phyloP scores from a whole-genome alignment of 2,888 invertebrate species.

The Epinotia brunnichana region DNA sequence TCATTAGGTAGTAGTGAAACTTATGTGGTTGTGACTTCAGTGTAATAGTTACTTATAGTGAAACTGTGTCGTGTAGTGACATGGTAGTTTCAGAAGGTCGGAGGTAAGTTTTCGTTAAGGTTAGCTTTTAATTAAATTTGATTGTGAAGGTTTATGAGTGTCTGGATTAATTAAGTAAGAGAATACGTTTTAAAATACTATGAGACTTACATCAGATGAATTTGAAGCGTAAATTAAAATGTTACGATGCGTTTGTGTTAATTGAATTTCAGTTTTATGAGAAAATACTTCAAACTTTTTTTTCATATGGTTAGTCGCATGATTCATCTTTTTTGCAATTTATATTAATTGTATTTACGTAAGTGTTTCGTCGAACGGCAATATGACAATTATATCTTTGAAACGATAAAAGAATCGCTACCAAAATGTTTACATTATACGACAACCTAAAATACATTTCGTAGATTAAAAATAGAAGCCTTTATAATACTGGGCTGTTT shows the following conservation, averaged over 20 bases:
- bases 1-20: conserved; percentile 26
- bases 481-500: conserved; percentile 24
- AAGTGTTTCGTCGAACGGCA: too few relatives aligned
- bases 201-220: neutral
- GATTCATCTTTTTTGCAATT: too few relatives aligned
- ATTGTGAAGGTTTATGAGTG: neutral
- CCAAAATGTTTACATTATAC: neutral
- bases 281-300: neutral
- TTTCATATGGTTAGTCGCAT: neutral
- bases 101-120: conserved; percentile 26
- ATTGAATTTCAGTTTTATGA: neutral
- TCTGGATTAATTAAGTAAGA: conserved; percentile 15
- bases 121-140: conserved; percentile 17
- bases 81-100: conserved; percentile 7
- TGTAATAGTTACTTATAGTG: conserved; percentile 24
- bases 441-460: conserved; percentile 20
- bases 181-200: conserved; percentile 1
- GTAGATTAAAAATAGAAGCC: conserved; percentile 32
- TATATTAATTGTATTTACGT: too few relatives aligned
- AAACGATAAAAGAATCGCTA: neutral
- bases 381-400: too few relatives aligned
- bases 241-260: neutral
- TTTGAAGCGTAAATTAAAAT: neutral
- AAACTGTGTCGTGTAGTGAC: conserved; percentile 23
- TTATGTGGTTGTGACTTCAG: conserved; percentile 40